phyloP scores from a whole-genome alignment of 2,113 vertebrate species.

The Eudyptes chrysolophus region DNA sequence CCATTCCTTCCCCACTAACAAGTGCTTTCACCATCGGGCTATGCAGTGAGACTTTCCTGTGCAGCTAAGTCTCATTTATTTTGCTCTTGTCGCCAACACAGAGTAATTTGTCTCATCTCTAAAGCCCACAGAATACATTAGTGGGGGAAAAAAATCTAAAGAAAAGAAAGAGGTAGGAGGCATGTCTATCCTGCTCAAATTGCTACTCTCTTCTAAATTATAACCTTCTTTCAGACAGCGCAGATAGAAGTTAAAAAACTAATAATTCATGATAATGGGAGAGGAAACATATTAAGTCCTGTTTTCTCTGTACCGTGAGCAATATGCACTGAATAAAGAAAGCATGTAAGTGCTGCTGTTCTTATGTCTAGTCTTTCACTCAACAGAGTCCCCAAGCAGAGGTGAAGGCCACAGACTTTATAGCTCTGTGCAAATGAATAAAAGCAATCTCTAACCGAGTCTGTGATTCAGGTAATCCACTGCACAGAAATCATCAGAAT shows the following conservation, averaged over 20 bases:
- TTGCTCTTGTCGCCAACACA: neutral
- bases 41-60: neutral
- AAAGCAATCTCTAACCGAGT: neutral
- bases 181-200: neutral
- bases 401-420: neutral
- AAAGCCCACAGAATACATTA: slow-evolving; percentile 12
- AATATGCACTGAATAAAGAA: neutral
- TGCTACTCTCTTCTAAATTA: neutral
- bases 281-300: neutral
- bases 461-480: neutral
- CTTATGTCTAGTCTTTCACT: neutral
- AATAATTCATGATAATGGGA: neutral
- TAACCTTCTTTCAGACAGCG: neutral
- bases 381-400: neutral
- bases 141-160: neutral
- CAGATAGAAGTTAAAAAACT: neutral
- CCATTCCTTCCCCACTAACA: neutral
- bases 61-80: neutral
- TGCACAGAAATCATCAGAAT: neutral
- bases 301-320: neutral
- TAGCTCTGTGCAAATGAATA: neutral
- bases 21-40: neutral
- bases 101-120: neutral
- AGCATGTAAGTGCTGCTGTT: neutral
- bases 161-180: neutral